Evolutionary conservation across 2,888 invertebrate genomes (phyloP).

Genomic region (Synergus laeviventris): DNA sequence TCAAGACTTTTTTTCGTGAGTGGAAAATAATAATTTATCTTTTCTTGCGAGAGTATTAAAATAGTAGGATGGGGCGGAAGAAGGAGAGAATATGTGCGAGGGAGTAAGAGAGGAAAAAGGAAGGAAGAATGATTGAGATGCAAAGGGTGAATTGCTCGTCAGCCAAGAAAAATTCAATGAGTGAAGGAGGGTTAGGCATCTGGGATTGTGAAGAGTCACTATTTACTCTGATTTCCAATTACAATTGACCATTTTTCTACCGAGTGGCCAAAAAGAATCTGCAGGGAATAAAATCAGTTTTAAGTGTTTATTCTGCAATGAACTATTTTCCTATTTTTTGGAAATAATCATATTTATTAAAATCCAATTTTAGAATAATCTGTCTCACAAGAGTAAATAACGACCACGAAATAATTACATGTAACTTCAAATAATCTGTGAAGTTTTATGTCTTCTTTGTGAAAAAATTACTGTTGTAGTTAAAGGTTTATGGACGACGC

Average conservation of each 20-base stretch:
- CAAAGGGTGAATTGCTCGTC: background rate
- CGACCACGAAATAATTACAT: background rate
- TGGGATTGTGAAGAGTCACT: background rate
- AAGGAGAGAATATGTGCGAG: background rate
- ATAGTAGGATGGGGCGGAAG: background rate
- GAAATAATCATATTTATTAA: background rate
- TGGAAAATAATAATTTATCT: constrained; percentile 31
- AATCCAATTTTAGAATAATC: background rate
- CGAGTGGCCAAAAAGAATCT: background rate
- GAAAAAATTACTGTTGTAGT: background rate
- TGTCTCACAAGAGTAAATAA: background rate
- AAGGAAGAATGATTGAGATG: background rate
- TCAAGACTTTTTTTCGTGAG: constrained; percentile 6
- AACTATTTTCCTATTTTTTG: background rate
- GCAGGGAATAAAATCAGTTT: background rate
- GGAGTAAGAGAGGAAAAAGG: background rate
- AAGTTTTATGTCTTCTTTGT: constrained; percentile 1
- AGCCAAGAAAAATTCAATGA: background rate
- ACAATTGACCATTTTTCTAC: background rate
- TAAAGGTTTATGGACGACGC: constrained; percentile 27
- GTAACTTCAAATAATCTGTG: constrained; percentile 2
- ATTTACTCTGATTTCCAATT: background rate
- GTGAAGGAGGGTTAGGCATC: background rate
- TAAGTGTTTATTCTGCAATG: background rate
- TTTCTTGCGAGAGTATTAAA: background rate